Evolutionary conservation across 1,140 invertebrate species (phyloP), one percentile per base, ranked within the genome.

Genomic region (Drosophila orosa): DNA sequence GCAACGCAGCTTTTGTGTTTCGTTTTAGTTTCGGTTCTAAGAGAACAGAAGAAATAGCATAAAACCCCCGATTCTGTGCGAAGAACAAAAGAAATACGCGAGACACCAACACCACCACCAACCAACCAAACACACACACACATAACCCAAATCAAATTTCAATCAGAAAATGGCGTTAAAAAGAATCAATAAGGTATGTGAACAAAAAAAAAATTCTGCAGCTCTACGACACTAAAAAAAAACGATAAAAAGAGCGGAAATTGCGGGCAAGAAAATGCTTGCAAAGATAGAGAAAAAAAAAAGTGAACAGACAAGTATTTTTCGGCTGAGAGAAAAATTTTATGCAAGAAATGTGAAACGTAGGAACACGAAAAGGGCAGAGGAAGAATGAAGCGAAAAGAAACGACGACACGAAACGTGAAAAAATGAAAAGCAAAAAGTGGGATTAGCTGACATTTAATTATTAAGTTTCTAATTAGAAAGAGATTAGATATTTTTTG

Each of bases 171-270:
- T 98, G 97, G 97, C 97, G 94, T 95, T 98, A 95, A 98, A 97
- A 95, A 95, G 97, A 96, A 98, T 98, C 95, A 97, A 97, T 95
- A 97, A 98, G 96, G 96, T 97, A 95, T 93, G 95, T 95, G 91
- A 84, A 91, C 77, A 75, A 82, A 85, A 40, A 82, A 85, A 40
- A 54, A 62, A 78, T 56, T 72, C 48, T 62, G 47, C 57, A 78
- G 52, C 27, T 67, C 44, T 50, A 25, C 65, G 19, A 52, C 63
- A 72, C 69, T 25, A 68, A 50, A 39, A 37, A 42, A 56, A 54
- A 78, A 44, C 31, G 13, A 35, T 24, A n/a, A n/a, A 54, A 54
- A 54, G 13, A 54, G 31, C 50, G 62, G 63, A 54, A 57, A 60
- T 63, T 79, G 25, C 24, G 29, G 39, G 17, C 24, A 69, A 60